Evolutionary conservation across 2,888 invertebrate genomes (phyloP).

Genomic region (Schizaphis graminum): DNA sequence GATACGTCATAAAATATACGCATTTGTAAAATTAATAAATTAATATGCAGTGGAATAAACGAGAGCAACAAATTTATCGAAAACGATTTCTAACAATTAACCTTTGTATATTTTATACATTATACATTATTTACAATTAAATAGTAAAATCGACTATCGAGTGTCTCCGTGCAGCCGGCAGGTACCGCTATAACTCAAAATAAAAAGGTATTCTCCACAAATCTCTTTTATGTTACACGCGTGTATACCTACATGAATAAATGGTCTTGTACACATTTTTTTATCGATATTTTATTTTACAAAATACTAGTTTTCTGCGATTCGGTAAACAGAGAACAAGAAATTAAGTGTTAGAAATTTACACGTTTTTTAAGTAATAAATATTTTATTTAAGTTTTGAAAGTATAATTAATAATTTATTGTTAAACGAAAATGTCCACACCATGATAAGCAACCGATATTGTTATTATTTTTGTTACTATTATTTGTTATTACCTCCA

Average conservation of each 20-base stretch:
- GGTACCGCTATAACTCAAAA: not conserved
- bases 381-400: not conserved
- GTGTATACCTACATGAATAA: not conserved
- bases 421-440: slow-evolving; percentile 9
- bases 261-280: not conserved
- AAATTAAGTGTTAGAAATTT: slow-evolving; percentile 15
- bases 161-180: not conserved
- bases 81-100: slow-evolving; percentile 33
- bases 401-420: slow-evolving; percentile 18
- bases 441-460: not conserved
- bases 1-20: not conserved
- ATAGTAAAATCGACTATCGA: not conserved
- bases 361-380: not conserved
- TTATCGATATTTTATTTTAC: not conserved
- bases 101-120: not conserved
- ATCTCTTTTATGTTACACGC: not conserved
- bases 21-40: not conserved
- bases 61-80: not conserved
- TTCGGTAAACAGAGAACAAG: slow-evolving; percentile 8
- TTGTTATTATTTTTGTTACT: not conserved
- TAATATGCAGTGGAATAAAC: not conserved
- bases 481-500: not conserved
- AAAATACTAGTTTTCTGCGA: slow-evolving; percentile 10
- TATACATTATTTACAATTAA: slow-evolving; percentile 13
- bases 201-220: not conserved